A percentile compares a stretch with the other conserved stretches of the same genome.
Evolutionary conservation across 2,113 vertebrate species (phyloP).

Genomic region (Otolemur garnettii): DNA sequence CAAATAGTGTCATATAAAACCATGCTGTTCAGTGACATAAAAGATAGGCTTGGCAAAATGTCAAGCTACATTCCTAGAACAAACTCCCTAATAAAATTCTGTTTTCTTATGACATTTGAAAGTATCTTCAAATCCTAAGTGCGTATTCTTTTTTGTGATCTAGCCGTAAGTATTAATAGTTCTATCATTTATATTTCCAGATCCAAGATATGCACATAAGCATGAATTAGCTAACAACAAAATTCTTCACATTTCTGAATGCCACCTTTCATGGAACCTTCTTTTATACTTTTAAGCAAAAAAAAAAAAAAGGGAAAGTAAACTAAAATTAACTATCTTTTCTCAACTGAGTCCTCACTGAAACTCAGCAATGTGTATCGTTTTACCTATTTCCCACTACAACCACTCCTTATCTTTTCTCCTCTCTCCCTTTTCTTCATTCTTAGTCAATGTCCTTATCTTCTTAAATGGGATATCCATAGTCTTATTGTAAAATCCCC

Average conservation of each 20-base stretch:
- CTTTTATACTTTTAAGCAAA: neutral
- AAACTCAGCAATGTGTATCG: neutral
- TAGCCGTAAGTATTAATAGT: neutral
- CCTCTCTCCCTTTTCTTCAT: neutral
- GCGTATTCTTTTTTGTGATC: neutral
- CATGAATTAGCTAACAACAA: slow-evolving; percentile 29
- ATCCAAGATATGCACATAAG: neutral
- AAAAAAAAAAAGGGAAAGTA: neutral
- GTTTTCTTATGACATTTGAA: slow-evolving; percentile 41
- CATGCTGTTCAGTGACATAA: slow-evolving; percentile 17
- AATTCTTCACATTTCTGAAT: slow-evolving; percentile 47
- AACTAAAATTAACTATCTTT: slow-evolving; percentile 5
- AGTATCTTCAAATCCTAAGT: slow-evolving; percentile 46
- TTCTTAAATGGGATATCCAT: neutral
- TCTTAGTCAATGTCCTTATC: neutral
- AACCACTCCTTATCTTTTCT: neutral
- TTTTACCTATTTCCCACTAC: neutral
- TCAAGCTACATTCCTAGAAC: slow-evolving; percentile 52
- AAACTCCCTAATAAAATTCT: slow-evolving; percentile 28
- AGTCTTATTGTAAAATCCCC: neutral
- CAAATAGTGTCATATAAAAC: slow-evolving; percentile 45
- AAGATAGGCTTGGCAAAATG: neutral
- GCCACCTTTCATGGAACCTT: neutral
- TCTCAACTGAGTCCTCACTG: neutral
- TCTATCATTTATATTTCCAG: slow-evolving; percentile 36